Evolutionary conservation across 2,797 vertebrate genomes (phyloP), one percentile per base, ranked within the genome.

Genomic region (Harpagifer antarcticus): DNA sequence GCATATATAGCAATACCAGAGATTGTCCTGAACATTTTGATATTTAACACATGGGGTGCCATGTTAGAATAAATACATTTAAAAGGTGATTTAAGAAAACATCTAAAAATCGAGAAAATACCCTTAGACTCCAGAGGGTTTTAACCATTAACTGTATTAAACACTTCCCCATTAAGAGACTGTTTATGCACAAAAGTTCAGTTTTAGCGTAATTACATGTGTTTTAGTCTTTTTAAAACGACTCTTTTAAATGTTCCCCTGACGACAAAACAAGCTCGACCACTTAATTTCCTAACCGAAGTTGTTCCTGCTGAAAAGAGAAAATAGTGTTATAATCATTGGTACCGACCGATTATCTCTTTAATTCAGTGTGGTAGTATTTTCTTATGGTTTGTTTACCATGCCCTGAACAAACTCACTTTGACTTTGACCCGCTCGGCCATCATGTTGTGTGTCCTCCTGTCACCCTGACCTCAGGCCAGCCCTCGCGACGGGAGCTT

Each of bases 401-500:
- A 52, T 19, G 42, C 37, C 45, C 33, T 60, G 37, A 73, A 74
- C 14, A 54, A 80, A 72, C 50, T 50, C 6, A 5, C 27, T 87
- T 62, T 82, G 61, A 74, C 73, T 56, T 48, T 67, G 72, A 44
- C 52, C 57, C 4, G 10, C 50, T 79, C 7, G 5, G 53, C 37
- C 65, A 5, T 85, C 66, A 78, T 37, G 0, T 53, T 83, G 37
- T 58, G 64, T 77, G 58, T 86, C 64, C 59, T 82, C 54, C 37
- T 84, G 67, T 88, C 44, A 50, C 75, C 82, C 54, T 86, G 69
- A 89, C 78, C 72, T 76, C 81, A 99, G 98, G 96, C 97, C 56
- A 98, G 97, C 0, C 97, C 97, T 3, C 97, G 96, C 74, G 97
- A 97, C 0, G 96, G 97, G 2, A 94, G 95, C 78, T 97, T 99